Percentiles rank a stretch among this genome's conserved stretches.
Evolutionary conservation across 2,113 vertebrate species (phyloP).

Genomic region (Oncorhynchus masou): DNA sequence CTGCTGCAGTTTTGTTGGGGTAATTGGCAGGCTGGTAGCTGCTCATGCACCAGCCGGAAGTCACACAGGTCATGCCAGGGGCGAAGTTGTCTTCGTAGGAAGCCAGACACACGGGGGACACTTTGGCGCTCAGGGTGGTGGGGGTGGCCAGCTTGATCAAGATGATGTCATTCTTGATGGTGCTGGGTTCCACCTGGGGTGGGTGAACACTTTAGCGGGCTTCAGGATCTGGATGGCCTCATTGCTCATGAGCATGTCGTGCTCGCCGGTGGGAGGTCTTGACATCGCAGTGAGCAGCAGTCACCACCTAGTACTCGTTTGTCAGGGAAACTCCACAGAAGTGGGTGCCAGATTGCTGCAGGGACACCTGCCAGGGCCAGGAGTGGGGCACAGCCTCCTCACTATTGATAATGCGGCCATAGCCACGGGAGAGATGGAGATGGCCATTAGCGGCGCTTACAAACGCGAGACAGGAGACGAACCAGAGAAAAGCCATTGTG

Average conservation of each 20-base stretch:
- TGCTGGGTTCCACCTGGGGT: conserved; percentile 61
- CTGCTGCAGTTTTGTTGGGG: no score
- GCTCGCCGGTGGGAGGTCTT: conserved; percentile 82
- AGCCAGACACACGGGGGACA: no score
- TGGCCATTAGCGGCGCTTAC: conserved; percentile 50
- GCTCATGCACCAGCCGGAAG: no score
- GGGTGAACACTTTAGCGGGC: conserved; percentile 74
- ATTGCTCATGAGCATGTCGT: conserved; percentile 55
- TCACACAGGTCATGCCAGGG: no score
- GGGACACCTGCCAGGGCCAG: conserved; percentile 37
- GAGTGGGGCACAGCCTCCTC: conserved; percentile 61
- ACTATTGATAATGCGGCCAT: conserved; percentile 61
- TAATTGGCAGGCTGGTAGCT: no score
- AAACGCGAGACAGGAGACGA: conserved; percentile 48
- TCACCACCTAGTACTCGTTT: conserved; percentile 76
- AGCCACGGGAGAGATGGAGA: conserved; percentile 63
- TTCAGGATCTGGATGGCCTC: conserved; percentile 70
- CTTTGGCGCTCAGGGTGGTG: conserved; percentile 25
- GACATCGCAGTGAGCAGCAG: conserved; percentile 76
- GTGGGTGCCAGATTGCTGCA: conserved; percentile 76
- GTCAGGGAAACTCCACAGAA: conserved; percentile 80
- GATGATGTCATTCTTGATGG: conserved; percentile 72
- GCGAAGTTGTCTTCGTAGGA: no score
- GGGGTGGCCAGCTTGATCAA: conserved; percentile 69
- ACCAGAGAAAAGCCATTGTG: no score